Percentiles rank a stretch among this genome's conserved stretches.
phyloP scores from a whole-genome alignment of 2,797 vertebrate species.

The Myotis myotis region DNA sequence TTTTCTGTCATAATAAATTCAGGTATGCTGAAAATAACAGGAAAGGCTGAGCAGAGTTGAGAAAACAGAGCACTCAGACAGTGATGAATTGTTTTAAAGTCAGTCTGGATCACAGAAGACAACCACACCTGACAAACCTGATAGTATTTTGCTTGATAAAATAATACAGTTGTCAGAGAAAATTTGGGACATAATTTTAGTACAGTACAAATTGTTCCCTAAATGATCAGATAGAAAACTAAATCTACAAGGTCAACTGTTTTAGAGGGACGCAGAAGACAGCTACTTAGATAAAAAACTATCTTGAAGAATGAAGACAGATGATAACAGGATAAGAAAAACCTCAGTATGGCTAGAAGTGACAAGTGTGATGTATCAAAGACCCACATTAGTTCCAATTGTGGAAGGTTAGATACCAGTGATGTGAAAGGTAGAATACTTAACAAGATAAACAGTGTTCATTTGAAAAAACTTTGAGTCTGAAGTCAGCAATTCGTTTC shows the following conservation, averaged over 20 bases:
- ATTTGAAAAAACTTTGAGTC: not conserved
- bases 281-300: conserved; percentile 63
- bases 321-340: conserved; percentile 59
- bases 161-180: conserved; percentile 71
- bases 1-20: conserved; percentile 26
- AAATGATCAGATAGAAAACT: conserved; percentile 60
- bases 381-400: conserved; percentile 29
- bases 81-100: conserved; percentile 62
- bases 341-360: conserved; percentile 20
- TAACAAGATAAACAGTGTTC: not conserved
- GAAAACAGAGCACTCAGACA: conserved; percentile 34
- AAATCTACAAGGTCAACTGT: conserved; percentile 73
- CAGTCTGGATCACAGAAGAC: conserved; percentile 15
- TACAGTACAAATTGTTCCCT: conserved; percentile 47
- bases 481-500: not conserved
- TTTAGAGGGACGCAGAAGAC: conserved; percentile 40
- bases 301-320: conserved; percentile 76
- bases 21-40: not conserved
- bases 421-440: not conserved
- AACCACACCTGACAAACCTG: conserved; percentile 57
- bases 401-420: not conserved
- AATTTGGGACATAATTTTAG: conserved; percentile 71
- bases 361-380: conserved; percentile 42
- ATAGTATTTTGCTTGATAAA: conserved; percentile 63
- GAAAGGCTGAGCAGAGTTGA: conserved; percentile 33